phyloP scores from a whole-genome alignment of 2,113 vertebrate genomes.

The Rhodinocichla rosea region DNA sequence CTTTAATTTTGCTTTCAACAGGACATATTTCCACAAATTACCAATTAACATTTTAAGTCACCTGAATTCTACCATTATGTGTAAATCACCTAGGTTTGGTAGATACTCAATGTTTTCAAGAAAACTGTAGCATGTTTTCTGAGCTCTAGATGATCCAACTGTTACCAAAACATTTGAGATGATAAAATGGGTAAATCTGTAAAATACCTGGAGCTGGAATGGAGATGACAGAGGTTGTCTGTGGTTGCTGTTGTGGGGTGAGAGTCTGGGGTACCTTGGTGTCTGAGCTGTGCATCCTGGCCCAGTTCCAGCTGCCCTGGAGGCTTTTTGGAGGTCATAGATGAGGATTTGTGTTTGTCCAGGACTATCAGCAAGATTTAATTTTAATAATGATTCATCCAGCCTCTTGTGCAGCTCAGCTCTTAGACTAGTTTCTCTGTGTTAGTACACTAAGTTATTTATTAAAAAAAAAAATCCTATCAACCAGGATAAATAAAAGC shows the following conservation, averaged over 20 bases:
- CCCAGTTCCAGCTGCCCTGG: neutral
- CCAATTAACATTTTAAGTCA: neutral
- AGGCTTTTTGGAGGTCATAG: neutral
- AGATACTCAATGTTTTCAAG: neutral
- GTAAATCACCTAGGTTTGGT: neutral
- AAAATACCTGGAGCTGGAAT: neutral
- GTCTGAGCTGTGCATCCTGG: neutral
- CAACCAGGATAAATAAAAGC: neutral
- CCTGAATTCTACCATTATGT: neutral
- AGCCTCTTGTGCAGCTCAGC: neutral
- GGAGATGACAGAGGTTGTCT: neutral
- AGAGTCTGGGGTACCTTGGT: fast-evolving
- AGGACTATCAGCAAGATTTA: neutral
- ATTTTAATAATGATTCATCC: neutral
- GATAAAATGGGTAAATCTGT: neutral
- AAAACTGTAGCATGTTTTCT: neutral
- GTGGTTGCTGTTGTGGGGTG: neutral
- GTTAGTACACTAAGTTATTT: neutral
- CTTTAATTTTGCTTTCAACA: neutral
- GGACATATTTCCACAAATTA: neutral
- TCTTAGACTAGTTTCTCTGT: neutral
- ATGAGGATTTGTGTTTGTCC: neutral
- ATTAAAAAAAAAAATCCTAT: neutral
- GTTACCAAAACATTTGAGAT: neutral
- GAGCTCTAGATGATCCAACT: neutral